Evolutionary conservation across 1,140 invertebrate genomes (phyloP), one percentile per base, ranked within the genome.

Genomic region (Meloidogyne exigua): DNA sequence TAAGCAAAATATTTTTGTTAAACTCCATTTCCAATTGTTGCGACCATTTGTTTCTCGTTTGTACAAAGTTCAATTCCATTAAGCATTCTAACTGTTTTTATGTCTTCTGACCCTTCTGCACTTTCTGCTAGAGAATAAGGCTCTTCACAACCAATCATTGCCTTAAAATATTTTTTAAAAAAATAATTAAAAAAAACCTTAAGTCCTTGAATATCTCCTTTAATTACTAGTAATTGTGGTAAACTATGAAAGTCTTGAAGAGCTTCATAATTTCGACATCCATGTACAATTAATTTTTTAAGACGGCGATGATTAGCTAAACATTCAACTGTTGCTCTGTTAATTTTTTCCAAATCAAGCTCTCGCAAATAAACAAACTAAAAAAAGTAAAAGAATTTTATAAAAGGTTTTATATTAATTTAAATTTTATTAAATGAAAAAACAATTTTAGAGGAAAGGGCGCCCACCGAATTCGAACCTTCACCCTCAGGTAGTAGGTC

Each of bases 301-400:
- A 86, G 68, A 23, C 66, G 75, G 13, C 70, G 74, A 72, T 86
- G 85, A 49, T 80, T 69, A 28, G 85, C 78, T 11, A 86, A 71
- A 65, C 83, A 77, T 39, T 81, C 85, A 21, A 86, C 85, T n/a
- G 85, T 87, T n/a, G 68, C 85, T 15, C 85, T 42, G 70, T 86
- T 86, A 66, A 86, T 84, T 71, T 85, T 84, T 71, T 86, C 85
- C 7, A 86, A 63, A 76, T 86, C 83, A 62, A 86, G 68, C 68
- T 86, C 85, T 28, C 85, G 84, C n/a, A 86, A 75, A 68, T 86
- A 86, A 26, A 86, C 80, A 72, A 86, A 86, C 84, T 86, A 63
- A 75, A 85, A 79, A 68, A 57, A 0, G 10, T 3, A 71, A 15
- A 42, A 12, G 4, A 21, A 39, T 28, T 69, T 26, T 44, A 36